Evolutionary conservation across 1,140 invertebrate genomes (phyloP).

Genomic region (Zaprionus taronus): DNA sequence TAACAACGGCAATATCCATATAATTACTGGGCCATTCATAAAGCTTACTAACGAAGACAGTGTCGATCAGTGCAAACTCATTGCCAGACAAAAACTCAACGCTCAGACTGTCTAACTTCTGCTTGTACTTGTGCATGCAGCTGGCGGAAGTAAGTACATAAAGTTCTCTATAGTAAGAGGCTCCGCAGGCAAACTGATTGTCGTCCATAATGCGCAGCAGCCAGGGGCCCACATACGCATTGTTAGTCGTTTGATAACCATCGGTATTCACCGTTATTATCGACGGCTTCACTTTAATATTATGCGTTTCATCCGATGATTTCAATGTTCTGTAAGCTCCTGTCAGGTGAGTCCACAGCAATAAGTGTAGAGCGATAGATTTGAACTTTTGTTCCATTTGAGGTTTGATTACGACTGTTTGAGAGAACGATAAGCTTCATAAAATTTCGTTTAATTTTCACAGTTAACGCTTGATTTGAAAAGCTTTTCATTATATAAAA

Average conservation of each 20-base stretch:
- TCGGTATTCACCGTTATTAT: constrained; percentile 15
- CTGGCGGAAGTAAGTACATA: constrained; percentile 38
- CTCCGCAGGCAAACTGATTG: constrained; percentile 31
- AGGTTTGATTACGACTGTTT: not conserved
- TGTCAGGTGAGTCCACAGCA: not conserved
- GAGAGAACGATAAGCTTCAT: not conserved
- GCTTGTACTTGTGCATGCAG: constrained; percentile 25
- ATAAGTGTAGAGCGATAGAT: not conserved
- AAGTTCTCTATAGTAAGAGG: constrained; percentile 18
- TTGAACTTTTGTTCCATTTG: not conserved
- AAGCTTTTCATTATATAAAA: not conserved
- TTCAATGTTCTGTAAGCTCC: not conserved
- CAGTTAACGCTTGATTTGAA: not conserved
- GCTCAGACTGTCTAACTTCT: not conserved
- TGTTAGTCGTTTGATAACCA: constrained; percentile 18
- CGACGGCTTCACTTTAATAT: not conserved
- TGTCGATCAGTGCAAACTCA: constrained; percentile 2
- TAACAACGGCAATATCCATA: constrained; percentile 50
- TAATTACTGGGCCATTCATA: constrained; percentile 25
- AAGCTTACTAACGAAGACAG: constrained; percentile 7
- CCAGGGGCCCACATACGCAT: constrained; percentile 23
- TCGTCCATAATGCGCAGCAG: constrained; percentile 30
- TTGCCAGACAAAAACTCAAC: constrained; percentile 9
- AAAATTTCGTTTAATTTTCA: not conserved
- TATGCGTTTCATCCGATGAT: not conserved